Percentiles rank a stretch among this genome's conserved stretches.
Evolutionary conservation across 2,888 invertebrate species (phyloP).

Genomic region (Psylliodes chrysocephalus): DNA sequence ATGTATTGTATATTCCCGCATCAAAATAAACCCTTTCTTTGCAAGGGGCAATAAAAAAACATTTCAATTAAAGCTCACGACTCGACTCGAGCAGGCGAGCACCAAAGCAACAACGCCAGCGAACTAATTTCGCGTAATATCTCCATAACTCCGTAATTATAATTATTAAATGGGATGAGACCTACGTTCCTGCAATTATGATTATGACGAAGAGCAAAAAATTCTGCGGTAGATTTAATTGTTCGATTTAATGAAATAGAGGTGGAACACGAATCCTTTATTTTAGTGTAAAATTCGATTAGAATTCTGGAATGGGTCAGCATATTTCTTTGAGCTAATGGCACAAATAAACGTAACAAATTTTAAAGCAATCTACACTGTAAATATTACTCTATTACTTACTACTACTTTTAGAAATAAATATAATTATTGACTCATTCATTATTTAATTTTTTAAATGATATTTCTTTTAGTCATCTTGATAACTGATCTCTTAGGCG

Average conservation of each 20-base stretch:
- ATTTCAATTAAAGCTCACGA: constrained; percentile 1
- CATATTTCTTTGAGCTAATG: too few species aligned
- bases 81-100: not conserved
- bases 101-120: too few species aligned
- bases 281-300: not conserved
- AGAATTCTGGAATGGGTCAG: not conserved
- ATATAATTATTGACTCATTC: too few species aligned
- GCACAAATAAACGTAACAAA: too few species aligned
- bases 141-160: constrained; percentile 1
- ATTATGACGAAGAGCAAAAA: not conserved
- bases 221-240: not conserved
- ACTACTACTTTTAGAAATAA: too few species aligned
- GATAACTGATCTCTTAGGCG: too few species aligned
- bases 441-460: too few species aligned
- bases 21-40: constrained; percentile 2
- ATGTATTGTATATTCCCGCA: not conserved
- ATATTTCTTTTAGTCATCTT: too few species aligned
- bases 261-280: not conserved
- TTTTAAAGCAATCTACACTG: too few species aligned
- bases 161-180: not conserved
- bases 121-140: constrained; percentile 8
- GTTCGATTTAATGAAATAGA: constrained; percentile 2
- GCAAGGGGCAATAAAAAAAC: not conserved
- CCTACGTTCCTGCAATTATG: not conserved
- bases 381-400: too few species aligned